Conservation (phyloP, 2,797 vertebrate species). For the Tamandua tetradactyla region DNA sequence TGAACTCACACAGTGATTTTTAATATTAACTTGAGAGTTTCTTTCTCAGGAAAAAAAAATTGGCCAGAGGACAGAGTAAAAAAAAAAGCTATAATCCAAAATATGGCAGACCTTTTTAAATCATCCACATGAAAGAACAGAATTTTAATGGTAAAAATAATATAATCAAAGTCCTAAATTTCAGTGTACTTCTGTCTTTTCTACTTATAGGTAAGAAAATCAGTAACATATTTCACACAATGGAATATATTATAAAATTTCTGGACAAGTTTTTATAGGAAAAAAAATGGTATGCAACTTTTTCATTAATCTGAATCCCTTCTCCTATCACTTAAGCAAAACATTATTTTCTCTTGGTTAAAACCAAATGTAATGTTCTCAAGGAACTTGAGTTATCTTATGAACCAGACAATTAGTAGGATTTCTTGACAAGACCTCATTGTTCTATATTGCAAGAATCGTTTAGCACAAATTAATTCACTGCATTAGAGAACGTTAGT, state of each 20-base stretch:
- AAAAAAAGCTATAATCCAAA: conserved; percentile 25
- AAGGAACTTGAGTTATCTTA: conserved; percentile 32
- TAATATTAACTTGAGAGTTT: conserved; percentile 19
- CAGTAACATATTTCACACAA: conserved; percentile 2
- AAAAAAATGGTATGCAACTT: neutral
- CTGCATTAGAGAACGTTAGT: neutral
- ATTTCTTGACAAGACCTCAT: neutral
- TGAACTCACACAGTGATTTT: neutral
- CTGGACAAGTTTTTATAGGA: neutral
- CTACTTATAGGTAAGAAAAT: neutral
- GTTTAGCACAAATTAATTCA: neutral
- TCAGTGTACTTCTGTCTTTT: neutral
- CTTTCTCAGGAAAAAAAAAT: conserved; percentile 38
- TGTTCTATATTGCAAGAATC: neutral
- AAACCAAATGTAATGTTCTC: conserved; percentile 8
- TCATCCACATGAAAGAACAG: neutral
- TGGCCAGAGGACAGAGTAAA: neutral
- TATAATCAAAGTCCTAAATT: neutral
- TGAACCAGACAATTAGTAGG: neutral
- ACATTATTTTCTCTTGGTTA: conserved; percentile 37
- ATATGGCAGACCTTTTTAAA: conserved; percentile 38
- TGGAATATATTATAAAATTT: neutral
- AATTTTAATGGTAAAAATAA: conserved; percentile 43
- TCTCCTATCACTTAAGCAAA: neutral
- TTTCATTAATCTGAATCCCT: neutral